Conservation (phyloP, 2,888 invertebrate genomes). For the Ectobius pallidus region DNA sequence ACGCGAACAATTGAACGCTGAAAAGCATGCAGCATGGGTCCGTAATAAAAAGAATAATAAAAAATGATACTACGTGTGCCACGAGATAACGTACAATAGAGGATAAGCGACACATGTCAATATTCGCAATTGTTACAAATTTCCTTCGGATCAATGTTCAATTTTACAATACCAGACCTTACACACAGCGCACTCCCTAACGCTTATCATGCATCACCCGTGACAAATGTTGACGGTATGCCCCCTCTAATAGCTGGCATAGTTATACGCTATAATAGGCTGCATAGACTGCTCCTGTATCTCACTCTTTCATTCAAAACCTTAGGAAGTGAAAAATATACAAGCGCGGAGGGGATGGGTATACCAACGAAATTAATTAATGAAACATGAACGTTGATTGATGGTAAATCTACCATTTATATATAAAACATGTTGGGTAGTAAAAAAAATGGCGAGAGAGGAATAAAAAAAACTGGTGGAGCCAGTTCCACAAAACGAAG, state of each 20-base stretch:
- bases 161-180: not conserved
- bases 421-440: slow-evolving; percentile 14
- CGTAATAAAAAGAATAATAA: slow-evolving; percentile 30
- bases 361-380: slow-evolving; percentile 28
- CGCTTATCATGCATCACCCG: slow-evolving; percentile 16
- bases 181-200: not conserved
- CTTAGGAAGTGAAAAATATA: slow-evolving; percentile 20
- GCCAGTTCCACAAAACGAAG: not conserved
- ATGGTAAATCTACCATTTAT: slow-evolving; percentile 21
- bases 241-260: not conserved
- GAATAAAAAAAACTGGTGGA: not conserved
- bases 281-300: not conserved
- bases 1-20: slow-evolving; percentile 31
- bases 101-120: slow-evolving; percentile 29
- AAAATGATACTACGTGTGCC: slow-evolving; percentile 27
- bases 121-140: slow-evolving; percentile 21
- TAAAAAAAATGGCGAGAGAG: not conserved
- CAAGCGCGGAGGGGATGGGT: not conserved
- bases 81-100: slow-evolving; percentile 24
- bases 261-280: slow-evolving; percentile 3
- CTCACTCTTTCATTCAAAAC: slow-evolving; percentile 7
- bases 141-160: slow-evolving; percentile 18
- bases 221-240: slow-evolving; percentile 10
- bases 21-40: slow-evolving; percentile 32
- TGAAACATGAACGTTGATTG: slow-evolving; percentile 28